These are phyloP conservation scores for Phrynosoma platyrhinos DNA, from an alignment of 2,113 vertebrate species.

Conservation along the genomic window DNA sequence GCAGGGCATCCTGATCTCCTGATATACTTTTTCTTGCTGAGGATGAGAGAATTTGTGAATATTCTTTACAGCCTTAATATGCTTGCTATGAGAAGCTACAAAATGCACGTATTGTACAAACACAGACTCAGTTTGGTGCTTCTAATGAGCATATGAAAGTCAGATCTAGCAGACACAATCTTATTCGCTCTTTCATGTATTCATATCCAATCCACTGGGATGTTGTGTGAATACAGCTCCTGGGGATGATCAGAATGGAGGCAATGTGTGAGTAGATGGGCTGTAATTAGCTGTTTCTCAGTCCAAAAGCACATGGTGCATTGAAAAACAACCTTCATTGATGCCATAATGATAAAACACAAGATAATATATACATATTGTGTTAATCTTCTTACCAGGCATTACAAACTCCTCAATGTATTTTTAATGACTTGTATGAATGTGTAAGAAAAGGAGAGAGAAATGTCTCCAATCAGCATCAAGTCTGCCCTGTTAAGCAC, in stretches of 20 bases:
- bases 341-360: not conserved
- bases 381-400: not conserved
- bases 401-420: not conserved
- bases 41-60: too few species aligned
- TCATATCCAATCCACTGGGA: not conserved
- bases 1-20: too few species aligned
- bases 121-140: not conserved
- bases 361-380: not conserved
- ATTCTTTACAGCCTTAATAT: not conserved
- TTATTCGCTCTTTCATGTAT: not conserved
- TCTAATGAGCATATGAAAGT: not conserved
- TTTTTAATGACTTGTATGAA: conserved; percentile 26
- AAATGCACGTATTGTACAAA: not conserved
- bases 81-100: not conserved
- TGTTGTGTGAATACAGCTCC: too few species aligned
- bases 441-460: not conserved
- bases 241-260: too few species aligned
- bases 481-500: not conserved
- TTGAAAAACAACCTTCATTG: not conserved
- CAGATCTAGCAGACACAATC: not conserved
- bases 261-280: too few species aligned
- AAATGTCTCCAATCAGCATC: conserved; percentile 12
- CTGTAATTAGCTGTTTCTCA: not conserved
- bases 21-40: too few species aligned
- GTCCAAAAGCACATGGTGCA: not conserved